Evolutionary conservation across 92 coral and sea anemone genomes (phyloP).

Genomic region (Blastomussa wellsi): DNA sequence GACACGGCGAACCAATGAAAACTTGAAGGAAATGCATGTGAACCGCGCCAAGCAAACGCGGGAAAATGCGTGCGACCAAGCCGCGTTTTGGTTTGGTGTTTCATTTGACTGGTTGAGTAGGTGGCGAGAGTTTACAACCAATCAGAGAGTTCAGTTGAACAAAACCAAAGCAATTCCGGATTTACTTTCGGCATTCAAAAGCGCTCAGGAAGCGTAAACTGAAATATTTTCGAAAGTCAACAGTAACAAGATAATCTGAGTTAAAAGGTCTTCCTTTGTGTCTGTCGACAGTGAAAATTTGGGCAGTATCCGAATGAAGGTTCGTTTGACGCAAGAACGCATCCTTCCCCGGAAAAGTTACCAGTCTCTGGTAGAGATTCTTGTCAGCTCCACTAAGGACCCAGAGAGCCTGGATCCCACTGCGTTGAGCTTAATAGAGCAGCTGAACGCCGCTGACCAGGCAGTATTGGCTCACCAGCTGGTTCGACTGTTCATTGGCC

Average conservation of each 20-base stretch:
- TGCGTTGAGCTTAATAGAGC: constrained; percentile 75
- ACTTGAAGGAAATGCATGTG: too few species aligned
- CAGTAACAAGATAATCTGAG: background rate
- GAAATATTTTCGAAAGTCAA: too few species aligned
- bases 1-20: too few species aligned
- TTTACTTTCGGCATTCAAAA: background rate
- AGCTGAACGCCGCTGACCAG: constrained; percentile 79
- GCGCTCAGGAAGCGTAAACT: too few species aligned
- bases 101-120: too few species aligned
- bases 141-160: background rate
- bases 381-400: constrained; percentile 63
- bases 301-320: constrained; percentile 88
- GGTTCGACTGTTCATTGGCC: constrained; percentile 83
- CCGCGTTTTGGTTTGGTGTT: too few species aligned
- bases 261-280: background rate
- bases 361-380: constrained; percentile 68
- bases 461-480: constrained; percentile 83
- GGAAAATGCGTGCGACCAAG: too few species aligned
- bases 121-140: background rate
- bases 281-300: constrained; percentile 68
- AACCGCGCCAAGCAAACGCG: too few species aligned
- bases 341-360: constrained; percentile 80
- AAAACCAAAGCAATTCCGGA: background rate
- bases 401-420: constrained; percentile 57
- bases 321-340: constrained; percentile 82